These are phyloP conservation scores for Catagonus wagneri DNA, from an alignment of 2,113 vertebrate species.

Conservation along the genomic window DNA sequence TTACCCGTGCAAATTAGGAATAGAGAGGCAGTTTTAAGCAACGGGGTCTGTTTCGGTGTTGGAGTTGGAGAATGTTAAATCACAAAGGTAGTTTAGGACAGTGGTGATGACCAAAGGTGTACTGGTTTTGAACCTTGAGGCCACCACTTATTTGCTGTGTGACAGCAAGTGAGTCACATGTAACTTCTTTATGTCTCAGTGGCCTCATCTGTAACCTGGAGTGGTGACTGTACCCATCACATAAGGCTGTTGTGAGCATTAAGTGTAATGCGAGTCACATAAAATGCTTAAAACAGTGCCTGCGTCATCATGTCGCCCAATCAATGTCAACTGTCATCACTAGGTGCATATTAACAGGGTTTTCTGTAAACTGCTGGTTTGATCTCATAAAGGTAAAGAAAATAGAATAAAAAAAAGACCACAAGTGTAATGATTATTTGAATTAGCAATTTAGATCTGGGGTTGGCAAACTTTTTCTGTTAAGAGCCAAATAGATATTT, in stretches of 20 bases:
- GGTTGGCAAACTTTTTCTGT: neutral
- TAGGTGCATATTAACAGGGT: neutral
- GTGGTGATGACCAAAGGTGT: neutral
- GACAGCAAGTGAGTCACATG: neutral
- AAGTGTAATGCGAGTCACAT: neutral
- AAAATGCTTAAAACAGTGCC: neutral
- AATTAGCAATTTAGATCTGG: neutral
- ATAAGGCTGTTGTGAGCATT: neutral
- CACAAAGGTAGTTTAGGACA: neutral
- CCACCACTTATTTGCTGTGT: neutral
- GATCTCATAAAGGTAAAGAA: neutral
- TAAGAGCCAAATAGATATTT: neutral
- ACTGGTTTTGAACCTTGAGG: neutral
- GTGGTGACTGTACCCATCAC: neutral
- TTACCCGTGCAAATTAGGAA: neutral
- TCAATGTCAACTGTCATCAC: neutral
- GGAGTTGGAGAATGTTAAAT: neutral
- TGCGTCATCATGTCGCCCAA: neutral
- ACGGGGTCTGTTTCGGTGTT: neutral
- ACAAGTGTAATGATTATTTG: neutral
- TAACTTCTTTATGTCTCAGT: constrained; percentile 6
- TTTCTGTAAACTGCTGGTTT: neutral
- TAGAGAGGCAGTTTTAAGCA: neutral
- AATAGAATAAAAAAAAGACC: neutral
- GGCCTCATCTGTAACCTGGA: neutral